Conservation (phyloP, 2,113 vertebrate species). For the Mola mola region DNA sequence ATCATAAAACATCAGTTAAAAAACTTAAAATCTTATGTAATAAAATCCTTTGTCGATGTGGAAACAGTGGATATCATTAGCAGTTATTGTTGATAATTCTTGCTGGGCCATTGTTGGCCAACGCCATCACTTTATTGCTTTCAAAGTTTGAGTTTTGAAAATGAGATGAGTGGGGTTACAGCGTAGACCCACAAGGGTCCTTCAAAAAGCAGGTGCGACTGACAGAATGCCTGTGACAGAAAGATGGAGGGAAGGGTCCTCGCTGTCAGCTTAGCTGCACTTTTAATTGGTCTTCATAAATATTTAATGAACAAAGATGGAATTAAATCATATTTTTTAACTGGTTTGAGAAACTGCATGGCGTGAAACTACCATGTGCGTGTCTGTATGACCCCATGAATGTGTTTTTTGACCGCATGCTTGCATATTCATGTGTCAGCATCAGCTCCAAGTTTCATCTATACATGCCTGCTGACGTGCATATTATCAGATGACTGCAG, state of each 20-base stretch:
- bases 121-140: too few relatives aligned
- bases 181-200: constrained; percentile 79
- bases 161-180: constrained; percentile 34
- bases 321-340: constrained; percentile 93
- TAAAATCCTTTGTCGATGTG: too few relatives aligned
- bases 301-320: constrained; percentile 95
- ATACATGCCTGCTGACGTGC: constrained; percentile 21
- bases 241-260: constrained; percentile 86
- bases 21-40: too few relatives aligned
- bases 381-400: constrained; percentile 8
- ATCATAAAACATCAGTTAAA: too few relatives aligned
- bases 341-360: constrained; percentile 77
- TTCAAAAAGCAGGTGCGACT: constrained; percentile 80
- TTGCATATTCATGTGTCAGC: constrained; percentile 28
- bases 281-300: constrained; percentile 98
- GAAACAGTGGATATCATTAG: too few relatives aligned
- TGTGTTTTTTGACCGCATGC: constrained; percentile 4
- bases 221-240: constrained; percentile 83
- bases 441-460: constrained; percentile 10
- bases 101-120: neutral
- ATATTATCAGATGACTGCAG: constrained; percentile 46
- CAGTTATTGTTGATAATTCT: neutral
- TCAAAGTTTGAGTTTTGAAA: too few relatives aligned
- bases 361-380: constrained; percentile 1
- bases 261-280: constrained; percentile 86